Evolutionary conservation across 2,113 vertebrate species (phyloP).

Genomic region (Rhombomys opimus): DNA sequence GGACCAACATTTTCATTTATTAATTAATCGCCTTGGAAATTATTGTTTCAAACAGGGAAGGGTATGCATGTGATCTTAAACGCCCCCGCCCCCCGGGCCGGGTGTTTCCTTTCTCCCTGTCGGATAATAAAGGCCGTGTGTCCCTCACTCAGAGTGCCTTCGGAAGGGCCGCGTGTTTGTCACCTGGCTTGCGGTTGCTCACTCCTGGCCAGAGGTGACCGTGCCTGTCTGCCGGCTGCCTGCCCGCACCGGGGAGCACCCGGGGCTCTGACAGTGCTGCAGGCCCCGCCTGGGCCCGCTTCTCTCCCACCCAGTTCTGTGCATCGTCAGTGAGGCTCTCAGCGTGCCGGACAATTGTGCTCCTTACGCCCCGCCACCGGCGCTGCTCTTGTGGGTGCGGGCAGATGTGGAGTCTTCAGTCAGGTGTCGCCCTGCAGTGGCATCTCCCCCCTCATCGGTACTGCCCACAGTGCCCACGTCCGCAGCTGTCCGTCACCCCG

Average conservation of each 20-base stretch:
- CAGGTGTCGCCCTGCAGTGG: not conserved
- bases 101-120: conserved; percentile 4
- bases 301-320: not conserved
- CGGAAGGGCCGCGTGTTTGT: not conserved
- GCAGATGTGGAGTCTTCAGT: not conserved
- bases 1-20: conserved; percentile 38
- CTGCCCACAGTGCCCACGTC: not conserved
- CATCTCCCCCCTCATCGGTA: not conserved
- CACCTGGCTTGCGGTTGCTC: not conserved
- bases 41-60: not conserved
- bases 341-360: not conserved
- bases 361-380: too few species aligned
- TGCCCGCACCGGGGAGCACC: not conserved
- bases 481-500: not conserved
- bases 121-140: not conserved
- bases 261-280: not conserved
- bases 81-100: not conserved
- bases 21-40: conserved; percentile 60
- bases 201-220: not conserved
- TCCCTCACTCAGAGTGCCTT: not conserved
- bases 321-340: not conserved
- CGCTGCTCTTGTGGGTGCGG: not conserved
- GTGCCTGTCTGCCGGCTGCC: not conserved
- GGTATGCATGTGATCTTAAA: not conserved
- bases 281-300: not conserved